Percentiles rank a stretch among this genome's conserved stretches.
These are phyloP conservation scores for Philonicus albiceps DNA, from an alignment of 2,888 invertebrate genomes.

Conservation along the genomic window DNA sequence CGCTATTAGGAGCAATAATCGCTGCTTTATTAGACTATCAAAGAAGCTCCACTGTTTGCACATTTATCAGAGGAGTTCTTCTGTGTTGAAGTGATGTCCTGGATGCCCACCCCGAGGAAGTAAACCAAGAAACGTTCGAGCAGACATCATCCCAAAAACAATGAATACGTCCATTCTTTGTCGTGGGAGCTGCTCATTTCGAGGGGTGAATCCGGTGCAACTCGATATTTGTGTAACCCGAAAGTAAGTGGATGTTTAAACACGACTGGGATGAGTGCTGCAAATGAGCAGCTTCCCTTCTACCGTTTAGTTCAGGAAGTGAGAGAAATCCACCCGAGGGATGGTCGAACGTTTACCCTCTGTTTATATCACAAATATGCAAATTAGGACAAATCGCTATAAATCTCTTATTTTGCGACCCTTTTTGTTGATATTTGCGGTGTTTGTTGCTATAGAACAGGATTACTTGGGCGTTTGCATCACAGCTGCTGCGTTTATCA, in stretches of 20 bases:
- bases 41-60: not conserved
- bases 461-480: not conserved
- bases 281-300: not conserved
- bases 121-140: not conserved
- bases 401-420: not conserved
- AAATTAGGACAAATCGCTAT: not conserved
- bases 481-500: not conserved
- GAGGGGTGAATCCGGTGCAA: slow-evolving; percentile 29
- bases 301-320: not conserved
- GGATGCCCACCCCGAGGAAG: not conserved
- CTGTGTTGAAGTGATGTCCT: not conserved
- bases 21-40: not conserved
- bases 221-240: slow-evolving; percentile 48
- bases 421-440: not conserved
- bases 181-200: not conserved
- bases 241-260: slow-evolving; percentile 45
- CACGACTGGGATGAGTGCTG: not conserved
- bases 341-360: not conserved
- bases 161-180: not conserved
- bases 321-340: not conserved
- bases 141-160: not conserved
- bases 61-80: not conserved
- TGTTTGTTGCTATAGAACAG: not conserved
- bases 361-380: not conserved
- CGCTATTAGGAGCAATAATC: not conserved